Evolutionary conservation across 2,888 invertebrate species (phyloP).

Genomic region (Aproaerema taeniolella): DNA sequence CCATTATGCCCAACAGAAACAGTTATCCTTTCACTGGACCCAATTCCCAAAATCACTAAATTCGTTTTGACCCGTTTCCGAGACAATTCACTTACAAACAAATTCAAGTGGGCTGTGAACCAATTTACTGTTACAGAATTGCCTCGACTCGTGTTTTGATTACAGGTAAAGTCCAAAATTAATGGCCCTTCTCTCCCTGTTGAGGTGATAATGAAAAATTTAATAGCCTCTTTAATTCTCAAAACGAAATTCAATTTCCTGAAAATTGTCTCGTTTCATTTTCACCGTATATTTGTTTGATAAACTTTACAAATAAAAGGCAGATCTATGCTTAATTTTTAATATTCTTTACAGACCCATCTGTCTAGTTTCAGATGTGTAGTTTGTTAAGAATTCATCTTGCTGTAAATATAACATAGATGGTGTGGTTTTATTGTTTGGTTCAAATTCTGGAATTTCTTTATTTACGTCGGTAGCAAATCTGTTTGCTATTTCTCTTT

Average conservation of each 20-base stretch:
- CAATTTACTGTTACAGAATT: constrained; percentile 39
- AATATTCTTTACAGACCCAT: no score
- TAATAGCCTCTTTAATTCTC: constrained; percentile 38
- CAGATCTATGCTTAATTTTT: no score
- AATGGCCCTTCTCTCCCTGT: constrained; percentile 38
- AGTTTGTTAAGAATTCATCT: no score
- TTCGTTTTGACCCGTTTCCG: constrained; percentile 24
- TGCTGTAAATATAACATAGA: no score
- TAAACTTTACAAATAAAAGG: no score
- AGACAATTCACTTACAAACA: constrained; percentile 37
- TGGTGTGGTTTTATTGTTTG: not conserved
- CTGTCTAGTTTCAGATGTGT: no score
- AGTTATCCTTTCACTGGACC: constrained; percentile 21
- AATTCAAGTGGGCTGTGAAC: constrained; percentile 51
- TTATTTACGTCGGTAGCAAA: not conserved
- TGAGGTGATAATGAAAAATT: constrained; percentile 58
- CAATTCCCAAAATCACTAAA: constrained; percentile 19
- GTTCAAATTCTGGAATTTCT: not conserved
- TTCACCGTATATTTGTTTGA: no score
- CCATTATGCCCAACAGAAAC: constrained; percentile 4
- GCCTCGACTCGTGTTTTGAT: constrained; percentile 42
- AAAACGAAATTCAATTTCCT: constrained; percentile 56
- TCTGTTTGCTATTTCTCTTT: no score
- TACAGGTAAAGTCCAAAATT: constrained; percentile 51
- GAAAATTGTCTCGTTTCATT: constrained; percentile 37